These are phyloP conservation scores for Campaea margaritaria DNA, from an alignment of 2,888 invertebrate species.

Conservation along the genomic window DNA sequence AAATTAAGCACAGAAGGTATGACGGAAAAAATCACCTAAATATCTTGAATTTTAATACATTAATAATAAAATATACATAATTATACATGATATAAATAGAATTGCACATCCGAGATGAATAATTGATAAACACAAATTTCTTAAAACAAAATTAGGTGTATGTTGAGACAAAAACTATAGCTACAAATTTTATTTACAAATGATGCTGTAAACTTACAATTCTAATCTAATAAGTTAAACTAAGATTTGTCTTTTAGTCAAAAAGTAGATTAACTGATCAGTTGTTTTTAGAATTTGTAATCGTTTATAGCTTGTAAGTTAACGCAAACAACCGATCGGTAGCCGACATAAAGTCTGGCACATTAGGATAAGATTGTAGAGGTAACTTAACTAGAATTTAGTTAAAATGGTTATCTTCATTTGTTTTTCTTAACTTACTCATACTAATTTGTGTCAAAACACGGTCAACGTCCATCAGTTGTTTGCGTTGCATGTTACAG, in stretches of 20 bases:
- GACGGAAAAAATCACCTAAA: constrained; percentile 4
- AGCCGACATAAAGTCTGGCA: background rate
- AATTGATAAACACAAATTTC: constrained; percentile 11
- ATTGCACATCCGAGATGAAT: constrained; percentile 30
- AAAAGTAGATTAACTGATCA: constrained; percentile 13
- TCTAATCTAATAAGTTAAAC: constrained; percentile 23
- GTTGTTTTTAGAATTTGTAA: constrained; percentile 2
- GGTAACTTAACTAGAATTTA: too few relatives aligned
- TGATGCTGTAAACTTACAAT: constrained; percentile 23
- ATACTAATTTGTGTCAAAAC: too few relatives aligned
- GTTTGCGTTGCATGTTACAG: constrained; percentile 40
- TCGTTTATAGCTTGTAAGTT: constrained; percentile 4
- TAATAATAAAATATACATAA: background rate
- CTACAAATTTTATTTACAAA: constrained; percentile 31
- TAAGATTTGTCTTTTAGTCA: constrained; percentile 18
- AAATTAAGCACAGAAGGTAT: constrained; percentile 28
- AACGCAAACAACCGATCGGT: constrained; percentile 5
- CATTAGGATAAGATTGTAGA: too few relatives aligned
- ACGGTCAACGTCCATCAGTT: background rate
- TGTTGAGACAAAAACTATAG: constrained; percentile 31
- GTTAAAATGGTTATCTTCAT: too few relatives aligned
- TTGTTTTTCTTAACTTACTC: too few relatives aligned
- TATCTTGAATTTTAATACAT: background rate
- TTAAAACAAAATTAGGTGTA: background rate
- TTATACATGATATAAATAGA: constrained; percentile 27